Evolutionary conservation across 2,113 vertebrate genomes (phyloP).

Genomic region (Bufo gargarizans): DNA sequence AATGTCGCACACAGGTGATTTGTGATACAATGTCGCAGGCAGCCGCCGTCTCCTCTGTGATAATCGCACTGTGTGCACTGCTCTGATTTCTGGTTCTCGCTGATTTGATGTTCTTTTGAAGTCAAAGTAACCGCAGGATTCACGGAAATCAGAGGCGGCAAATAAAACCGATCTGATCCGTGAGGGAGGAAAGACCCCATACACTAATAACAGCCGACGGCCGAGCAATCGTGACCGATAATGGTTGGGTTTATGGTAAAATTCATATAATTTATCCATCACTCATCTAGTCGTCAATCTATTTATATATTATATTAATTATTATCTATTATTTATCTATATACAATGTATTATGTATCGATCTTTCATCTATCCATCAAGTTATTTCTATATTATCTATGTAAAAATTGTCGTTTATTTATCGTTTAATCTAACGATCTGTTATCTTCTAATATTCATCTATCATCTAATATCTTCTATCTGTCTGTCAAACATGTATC

Average conservation of each 20-base stretch:
- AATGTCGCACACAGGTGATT: too few species aligned
- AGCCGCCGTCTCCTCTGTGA: neutral
- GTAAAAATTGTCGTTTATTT: neutral
- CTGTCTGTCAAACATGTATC: neutral
- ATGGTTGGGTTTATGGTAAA: too few species aligned
- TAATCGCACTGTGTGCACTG: too few species aligned
- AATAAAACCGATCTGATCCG: neutral
- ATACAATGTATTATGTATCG: neutral
- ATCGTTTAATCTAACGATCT: too few species aligned
- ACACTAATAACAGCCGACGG: too few species aligned
- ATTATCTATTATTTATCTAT: neutral
- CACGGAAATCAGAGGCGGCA: neutral
- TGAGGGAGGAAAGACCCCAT: neutral
- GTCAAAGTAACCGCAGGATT: conserved; percentile 10
- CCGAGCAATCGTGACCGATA: too few species aligned
- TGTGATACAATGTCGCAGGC: neutral
- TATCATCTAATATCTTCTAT: neutral
- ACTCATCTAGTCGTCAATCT: neutral
- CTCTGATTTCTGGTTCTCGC: conserved; percentile 1
- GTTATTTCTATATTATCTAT: neutral
- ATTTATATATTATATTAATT: neutral
- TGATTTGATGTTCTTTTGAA: conserved; percentile 32
- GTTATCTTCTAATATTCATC: neutral
- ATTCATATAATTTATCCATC: neutral
- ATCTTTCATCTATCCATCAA: neutral